Evolutionary conservation across 2,797 vertebrate species (phyloP).

Genomic region (Morelia viridis): DNA sequence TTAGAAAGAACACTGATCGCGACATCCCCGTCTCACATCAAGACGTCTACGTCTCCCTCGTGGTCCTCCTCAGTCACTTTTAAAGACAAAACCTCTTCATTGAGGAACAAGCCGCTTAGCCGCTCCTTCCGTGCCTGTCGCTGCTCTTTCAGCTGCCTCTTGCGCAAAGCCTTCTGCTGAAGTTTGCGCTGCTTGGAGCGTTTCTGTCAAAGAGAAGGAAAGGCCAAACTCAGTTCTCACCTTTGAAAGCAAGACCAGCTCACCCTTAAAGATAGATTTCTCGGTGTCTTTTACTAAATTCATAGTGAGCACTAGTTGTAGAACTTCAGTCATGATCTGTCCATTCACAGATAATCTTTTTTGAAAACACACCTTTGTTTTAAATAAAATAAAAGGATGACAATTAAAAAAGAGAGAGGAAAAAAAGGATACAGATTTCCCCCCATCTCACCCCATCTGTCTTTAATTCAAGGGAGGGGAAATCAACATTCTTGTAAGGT

Average conservation of each 20-base stretch:
- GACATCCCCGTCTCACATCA: conserved; percentile 90
- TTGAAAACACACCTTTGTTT: too few relatives aligned
- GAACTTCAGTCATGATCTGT: too few relatives aligned
- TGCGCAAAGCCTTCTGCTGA: conserved; percentile 95
- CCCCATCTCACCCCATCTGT: too few relatives aligned
- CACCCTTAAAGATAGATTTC: not conserved
- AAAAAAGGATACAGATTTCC: too few relatives aligned
- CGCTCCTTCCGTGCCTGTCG: conserved; percentile 95
- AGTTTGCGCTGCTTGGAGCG: conserved; percentile 96
- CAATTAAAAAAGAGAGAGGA: too few relatives aligned
- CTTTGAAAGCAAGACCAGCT: not conserved
- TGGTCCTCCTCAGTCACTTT: conserved; percentile 93
- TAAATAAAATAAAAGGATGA: too few relatives aligned
- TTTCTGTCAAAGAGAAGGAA: conserved; percentile 79
- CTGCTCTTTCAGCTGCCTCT: conserved; percentile 96
- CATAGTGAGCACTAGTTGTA: too few relatives aligned
- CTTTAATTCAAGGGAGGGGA: too few relatives aligned
- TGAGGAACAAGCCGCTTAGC: conserved; percentile 95
- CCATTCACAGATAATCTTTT: too few relatives aligned
- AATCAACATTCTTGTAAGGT: too few relatives aligned
- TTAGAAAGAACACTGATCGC: conserved; percentile 86
- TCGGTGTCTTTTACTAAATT: too few relatives aligned
- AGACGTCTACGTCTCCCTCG: conserved; percentile 89
- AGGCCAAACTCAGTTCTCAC: not conserved
- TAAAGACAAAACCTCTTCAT: conserved; percentile 95